These are phyloP conservation scores for Percina caprodes DNA, from an alignment of 2,113 vertebrate genomes.

Conservation along the genomic window DNA sequence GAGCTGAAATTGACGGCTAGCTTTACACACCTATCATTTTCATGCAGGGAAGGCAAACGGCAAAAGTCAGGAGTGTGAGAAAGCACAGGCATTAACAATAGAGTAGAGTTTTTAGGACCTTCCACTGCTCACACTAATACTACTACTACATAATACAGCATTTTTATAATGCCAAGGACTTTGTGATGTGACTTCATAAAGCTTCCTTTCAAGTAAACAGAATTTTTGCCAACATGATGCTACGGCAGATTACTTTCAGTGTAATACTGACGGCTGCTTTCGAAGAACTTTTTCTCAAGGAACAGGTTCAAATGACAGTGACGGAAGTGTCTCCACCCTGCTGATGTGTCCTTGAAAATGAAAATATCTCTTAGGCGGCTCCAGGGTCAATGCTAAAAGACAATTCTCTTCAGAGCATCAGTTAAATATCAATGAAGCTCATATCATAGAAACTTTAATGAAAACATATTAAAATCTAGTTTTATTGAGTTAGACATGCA, in stretches of 20 bases:
- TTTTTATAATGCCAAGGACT: conserved; percentile 73
- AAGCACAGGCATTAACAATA: conserved; percentile 31
- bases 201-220: conserved; percentile 53
- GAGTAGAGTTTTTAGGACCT: conserved; percentile 22
- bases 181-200: conserved; percentile 69
- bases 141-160: neutral
- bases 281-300: conserved; percentile 33
- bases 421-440: neutral
- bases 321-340: neutral
- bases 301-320: conserved; percentile 9
- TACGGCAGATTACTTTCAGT: conserved; percentile 9
- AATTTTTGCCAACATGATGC: conserved; percentile 6
- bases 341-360: conserved; percentile 22
- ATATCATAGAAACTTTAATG: neutral
- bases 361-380: conserved; percentile 19
- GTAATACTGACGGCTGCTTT: conserved; percentile 12
- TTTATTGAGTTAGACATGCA: conserved; percentile 2
- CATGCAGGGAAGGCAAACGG: conserved; percentile 48
- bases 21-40: conserved; percentile 39
- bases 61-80: conserved; percentile 48
- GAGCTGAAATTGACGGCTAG: conserved; percentile 32
- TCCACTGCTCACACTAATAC: conserved; percentile 6
- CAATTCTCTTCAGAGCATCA: neutral
- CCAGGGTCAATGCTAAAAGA: conserved; percentile 13
- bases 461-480: neutral